These are phyloP conservation scores for Eidolon dupreanum DNA, from an alignment of 2,797 vertebrate species.

Conservation along the genomic window DNA sequence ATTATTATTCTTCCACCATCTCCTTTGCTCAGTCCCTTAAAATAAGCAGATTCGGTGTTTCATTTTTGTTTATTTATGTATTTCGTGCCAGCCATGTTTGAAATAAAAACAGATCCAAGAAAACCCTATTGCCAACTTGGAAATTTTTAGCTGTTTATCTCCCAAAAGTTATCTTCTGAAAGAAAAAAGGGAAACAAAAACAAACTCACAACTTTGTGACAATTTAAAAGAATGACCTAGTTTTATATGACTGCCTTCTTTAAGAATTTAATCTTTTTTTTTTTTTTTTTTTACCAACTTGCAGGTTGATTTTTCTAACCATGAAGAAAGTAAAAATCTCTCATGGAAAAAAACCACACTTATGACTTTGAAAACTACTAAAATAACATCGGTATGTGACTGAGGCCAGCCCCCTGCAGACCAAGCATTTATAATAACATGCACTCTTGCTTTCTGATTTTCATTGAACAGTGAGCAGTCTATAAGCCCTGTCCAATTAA, in stretches of 20 bases:
- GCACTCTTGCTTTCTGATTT: neutral
- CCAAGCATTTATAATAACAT: neutral
- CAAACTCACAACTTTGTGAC: neutral
- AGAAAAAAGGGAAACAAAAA: neutral
- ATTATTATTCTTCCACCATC: neutral
- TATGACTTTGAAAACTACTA: conserved; percentile 48
- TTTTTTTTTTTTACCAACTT: neutral
- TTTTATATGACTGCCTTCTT: neutral
- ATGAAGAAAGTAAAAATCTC: conserved; percentile 26
- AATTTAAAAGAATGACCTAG: conserved; percentile 35
- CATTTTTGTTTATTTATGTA: conserved; percentile 40
- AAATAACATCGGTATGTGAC: conserved; percentile 19
- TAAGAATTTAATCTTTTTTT: neutral
- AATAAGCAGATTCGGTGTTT: conserved; percentile 8
- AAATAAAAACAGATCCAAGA: conserved; percentile 52
- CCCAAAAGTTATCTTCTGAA: conserved; percentile 33
- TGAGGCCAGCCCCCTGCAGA: neutral
- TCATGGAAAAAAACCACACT: neutral
- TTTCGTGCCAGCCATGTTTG: neutral
- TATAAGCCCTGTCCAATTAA: neutral
- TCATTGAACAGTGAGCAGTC: neutral
- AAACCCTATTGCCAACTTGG: neutral
- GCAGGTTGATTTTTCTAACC: conserved; percentile 45
- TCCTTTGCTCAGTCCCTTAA: neutral
- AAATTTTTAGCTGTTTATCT: conserved; percentile 44